Conservation (phyloP, 2,113 vertebrate species). For the Megatriorchis doriae region DNA sequence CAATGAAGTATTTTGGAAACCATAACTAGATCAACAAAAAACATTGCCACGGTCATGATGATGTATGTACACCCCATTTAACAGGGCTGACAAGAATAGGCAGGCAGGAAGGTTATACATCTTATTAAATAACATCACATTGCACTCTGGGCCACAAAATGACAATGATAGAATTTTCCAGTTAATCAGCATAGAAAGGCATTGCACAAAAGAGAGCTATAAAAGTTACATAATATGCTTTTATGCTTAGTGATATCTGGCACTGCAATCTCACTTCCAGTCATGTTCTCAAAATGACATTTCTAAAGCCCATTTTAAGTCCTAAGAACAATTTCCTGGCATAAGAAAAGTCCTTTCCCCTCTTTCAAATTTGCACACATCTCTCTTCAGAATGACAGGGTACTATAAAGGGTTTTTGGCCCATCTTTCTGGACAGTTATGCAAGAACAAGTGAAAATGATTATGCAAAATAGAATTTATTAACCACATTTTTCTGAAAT, state of each 20-base stretch:
- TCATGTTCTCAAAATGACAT: slow-evolving; percentile 2
- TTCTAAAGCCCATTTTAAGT: slow-evolving; percentile 39
- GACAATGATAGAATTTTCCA: slow-evolving; percentile 42
- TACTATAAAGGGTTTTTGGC: not conserved
- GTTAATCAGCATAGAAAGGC: slow-evolving; percentile 45
- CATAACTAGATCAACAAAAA: slow-evolving; percentile 24
- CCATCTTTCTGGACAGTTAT: not conserved
- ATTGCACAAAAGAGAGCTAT: slow-evolving; percentile 29
- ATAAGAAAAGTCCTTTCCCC: not conserved
- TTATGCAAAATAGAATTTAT: not conserved
- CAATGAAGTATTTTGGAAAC: not conserved
- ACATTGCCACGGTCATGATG: not conserved
- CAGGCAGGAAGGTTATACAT: slow-evolving; percentile 21
- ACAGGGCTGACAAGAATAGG: not conserved
- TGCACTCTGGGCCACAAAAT: slow-evolving; percentile 36
- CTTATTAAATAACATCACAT: slow-evolving; percentile 46
- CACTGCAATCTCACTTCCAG: slow-evolving; percentile 36
- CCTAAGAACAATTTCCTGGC: not conserved
- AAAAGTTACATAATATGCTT: slow-evolving; percentile 23
- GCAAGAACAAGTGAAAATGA: not conserved
- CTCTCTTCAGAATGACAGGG: not conserved
- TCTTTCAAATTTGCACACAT: not conserved
- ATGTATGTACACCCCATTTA: slow-evolving; percentile 9
- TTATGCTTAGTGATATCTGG: slow-evolving; percentile 34
- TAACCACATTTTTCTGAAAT: not conserved